Evolutionary conservation across 1,140 invertebrate genomes (phyloP).

Genomic region (Helicoverpa armigera): DNA sequence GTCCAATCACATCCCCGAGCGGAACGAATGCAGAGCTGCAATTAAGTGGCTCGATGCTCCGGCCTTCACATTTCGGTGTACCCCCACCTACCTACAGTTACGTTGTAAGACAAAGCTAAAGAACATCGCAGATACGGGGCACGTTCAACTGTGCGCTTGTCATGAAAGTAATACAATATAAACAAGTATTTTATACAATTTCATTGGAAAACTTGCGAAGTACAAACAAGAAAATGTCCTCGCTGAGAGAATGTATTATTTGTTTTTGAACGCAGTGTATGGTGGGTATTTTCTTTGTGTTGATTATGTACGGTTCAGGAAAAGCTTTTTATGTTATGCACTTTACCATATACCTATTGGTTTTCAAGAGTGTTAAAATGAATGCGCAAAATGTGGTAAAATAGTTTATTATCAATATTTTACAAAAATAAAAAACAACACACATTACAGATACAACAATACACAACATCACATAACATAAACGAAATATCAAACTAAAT

Average conservation of each 20-base stretch:
- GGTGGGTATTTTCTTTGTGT: background rate
- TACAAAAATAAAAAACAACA: too few species aligned
- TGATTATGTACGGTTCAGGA: background rate
- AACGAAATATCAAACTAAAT: too few species aligned
- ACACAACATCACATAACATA: too few species aligned
- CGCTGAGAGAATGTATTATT: slow-evolving; percentile 16
- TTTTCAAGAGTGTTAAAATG: background rate
- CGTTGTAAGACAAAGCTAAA: background rate
- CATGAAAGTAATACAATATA: slow-evolving; percentile 37
- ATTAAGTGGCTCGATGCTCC: slow-evolving; percentile 14
- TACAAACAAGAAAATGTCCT: slow-evolving; percentile 31
- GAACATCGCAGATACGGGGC: slow-evolving; percentile 4
- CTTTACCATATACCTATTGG: background rate
- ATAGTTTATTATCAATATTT: too few species aligned
- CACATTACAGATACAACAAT: too few species aligned
- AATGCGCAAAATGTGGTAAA: too few species aligned
- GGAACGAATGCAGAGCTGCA: slow-evolving; percentile 30
- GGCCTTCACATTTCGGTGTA: slow-evolving; percentile 39
- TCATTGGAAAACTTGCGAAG: slow-evolving; percentile 29
- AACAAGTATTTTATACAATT: slow-evolving; percentile 37
- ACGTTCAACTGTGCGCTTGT: slow-evolving; percentile 16
- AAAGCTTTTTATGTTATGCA: background rate
- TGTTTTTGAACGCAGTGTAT: slow-evolving; percentile 7
- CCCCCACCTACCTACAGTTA: slow-evolving; percentile 3
- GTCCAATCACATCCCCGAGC: slow-evolving; percentile 16